A percentile compares a stretch with the other conserved stretches of the same genome.
These are phyloP conservation scores for Timandra comae DNA, from an alignment of 2,888 invertebrate genomes.

Conservation along the genomic window DNA sequence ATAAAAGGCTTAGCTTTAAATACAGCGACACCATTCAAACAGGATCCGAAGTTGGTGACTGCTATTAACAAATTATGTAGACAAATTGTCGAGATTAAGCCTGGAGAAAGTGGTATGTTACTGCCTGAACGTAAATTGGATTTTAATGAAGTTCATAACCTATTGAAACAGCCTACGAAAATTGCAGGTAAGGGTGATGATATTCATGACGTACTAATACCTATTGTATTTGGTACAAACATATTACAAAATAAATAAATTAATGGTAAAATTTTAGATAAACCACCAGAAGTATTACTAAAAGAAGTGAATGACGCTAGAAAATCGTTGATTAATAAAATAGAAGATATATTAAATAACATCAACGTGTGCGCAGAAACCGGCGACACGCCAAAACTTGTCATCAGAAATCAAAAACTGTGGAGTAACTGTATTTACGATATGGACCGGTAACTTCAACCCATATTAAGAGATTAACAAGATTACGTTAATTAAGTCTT, in stretches of 20 bases:
- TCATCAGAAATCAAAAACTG: slow-evolving; percentile 59
- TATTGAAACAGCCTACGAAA: slow-evolving; percentile 30
- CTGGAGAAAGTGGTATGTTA: slow-evolving; percentile 20
- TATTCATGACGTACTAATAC: background rate
- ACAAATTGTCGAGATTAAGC: slow-evolving; percentile 19
- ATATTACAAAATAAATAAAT: no score
- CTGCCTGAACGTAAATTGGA: slow-evolving; percentile 57
- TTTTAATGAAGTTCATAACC: slow-evolving; percentile 51
- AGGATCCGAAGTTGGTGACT: slow-evolving; percentile 50
- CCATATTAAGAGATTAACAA: background rate
- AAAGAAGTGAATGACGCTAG: slow-evolving; percentile 36
- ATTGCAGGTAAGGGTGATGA: slow-evolving; percentile 4
- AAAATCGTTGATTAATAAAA: slow-evolving; percentile 48
- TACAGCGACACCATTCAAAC: slow-evolving; percentile 41
- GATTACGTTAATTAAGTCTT: background rate
- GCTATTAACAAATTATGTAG: slow-evolving; percentile 56
- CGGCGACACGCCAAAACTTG: slow-evolving; percentile 50
- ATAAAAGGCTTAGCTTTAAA: slow-evolving; percentile 40
- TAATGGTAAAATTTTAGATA: slow-evolving; percentile 26
- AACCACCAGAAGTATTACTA: slow-evolving; percentile 24
- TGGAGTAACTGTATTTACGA: slow-evolving; percentile 76
- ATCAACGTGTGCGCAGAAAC: slow-evolving; percentile 56
- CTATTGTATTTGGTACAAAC: no score
- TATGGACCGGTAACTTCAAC: slow-evolving; percentile 55
- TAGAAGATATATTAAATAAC: slow-evolving; percentile 58